phyloP scores from a whole-genome alignment of 2,113 vertebrate species.

The Scolopax mira region DNA sequence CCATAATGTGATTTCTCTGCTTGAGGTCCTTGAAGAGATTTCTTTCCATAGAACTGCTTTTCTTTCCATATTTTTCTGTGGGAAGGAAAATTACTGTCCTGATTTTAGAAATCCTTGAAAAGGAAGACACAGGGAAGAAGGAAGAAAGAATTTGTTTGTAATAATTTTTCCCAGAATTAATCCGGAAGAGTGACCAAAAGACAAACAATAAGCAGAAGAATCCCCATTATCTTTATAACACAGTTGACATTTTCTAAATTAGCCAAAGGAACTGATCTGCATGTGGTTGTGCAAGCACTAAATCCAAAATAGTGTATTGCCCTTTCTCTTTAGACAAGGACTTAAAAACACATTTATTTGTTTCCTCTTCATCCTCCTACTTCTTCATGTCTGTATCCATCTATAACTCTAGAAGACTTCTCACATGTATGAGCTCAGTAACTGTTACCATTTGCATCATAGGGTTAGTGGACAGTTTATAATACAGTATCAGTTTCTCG shows the following conservation, averaged over 20 bases:
- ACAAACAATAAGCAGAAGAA: background rate
- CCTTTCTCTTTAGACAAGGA: background rate
- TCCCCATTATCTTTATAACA: rapidly evolving
- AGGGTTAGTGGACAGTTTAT: background rate
- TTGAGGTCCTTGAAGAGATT: background rate
- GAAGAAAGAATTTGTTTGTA: background rate
- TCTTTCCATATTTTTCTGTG: background rate
- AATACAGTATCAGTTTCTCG: background rate
- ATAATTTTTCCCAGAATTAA: background rate
- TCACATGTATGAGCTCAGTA: background rate
- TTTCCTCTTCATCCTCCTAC: background rate
- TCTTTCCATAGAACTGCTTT: background rate
- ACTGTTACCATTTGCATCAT: background rate
- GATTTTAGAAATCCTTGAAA: background rate
- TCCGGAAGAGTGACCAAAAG: background rate
- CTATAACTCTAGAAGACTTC: background rate
- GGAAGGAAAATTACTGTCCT: background rate
- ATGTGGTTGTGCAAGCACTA: background rate
- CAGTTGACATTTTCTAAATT: background rate
- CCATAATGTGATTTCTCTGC: background rate
- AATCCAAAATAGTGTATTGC: background rate
- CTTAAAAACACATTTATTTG: background rate
- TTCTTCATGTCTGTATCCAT: background rate
- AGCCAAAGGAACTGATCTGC: background rate
- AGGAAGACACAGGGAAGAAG: background rate